These are phyloP conservation scores for Orthosia gothica DNA, from an alignment of 2,888 invertebrate genomes.

Conservation along the genomic window DNA sequence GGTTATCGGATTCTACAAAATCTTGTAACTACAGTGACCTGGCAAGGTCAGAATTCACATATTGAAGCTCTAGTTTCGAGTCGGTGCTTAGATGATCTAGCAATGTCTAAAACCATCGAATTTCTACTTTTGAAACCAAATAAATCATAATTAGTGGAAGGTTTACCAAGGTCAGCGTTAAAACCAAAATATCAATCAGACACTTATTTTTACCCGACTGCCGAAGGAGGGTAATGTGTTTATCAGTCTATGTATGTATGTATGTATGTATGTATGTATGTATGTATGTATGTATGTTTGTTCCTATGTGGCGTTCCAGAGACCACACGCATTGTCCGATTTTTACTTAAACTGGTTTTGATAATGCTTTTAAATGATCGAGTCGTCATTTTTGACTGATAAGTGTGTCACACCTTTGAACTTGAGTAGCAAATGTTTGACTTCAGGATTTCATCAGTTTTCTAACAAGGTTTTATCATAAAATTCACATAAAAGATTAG, in stretches of 20 bases:
- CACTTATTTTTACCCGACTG: too few species aligned
- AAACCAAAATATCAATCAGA: slow-evolving; percentile 7
- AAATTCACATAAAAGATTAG: neutral
- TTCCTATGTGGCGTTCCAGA: too few species aligned
- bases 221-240: too few species aligned
- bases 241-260: too few species aligned
- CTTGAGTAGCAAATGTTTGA: neutral
- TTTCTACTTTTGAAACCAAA: neutral
- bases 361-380: neutral
- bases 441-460: slow-evolving; percentile 1
- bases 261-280: too few species aligned
- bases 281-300: too few species aligned
- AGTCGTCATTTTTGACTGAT: neutral
- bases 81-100: neutral
- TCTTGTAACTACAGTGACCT: neutral
- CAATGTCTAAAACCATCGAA: neutral
- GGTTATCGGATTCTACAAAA: too few species aligned
- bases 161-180: neutral
- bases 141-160: neutral
- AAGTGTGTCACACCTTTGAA: neutral
- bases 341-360: too few species aligned
- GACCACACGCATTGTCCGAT: too few species aligned
- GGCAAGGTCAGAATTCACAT: neutral
- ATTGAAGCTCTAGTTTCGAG: neutral
- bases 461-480: neutral